Conservation (phyloP, 2,888 invertebrate genomes). For the Hydroisotoma schaefferi region DNA sequence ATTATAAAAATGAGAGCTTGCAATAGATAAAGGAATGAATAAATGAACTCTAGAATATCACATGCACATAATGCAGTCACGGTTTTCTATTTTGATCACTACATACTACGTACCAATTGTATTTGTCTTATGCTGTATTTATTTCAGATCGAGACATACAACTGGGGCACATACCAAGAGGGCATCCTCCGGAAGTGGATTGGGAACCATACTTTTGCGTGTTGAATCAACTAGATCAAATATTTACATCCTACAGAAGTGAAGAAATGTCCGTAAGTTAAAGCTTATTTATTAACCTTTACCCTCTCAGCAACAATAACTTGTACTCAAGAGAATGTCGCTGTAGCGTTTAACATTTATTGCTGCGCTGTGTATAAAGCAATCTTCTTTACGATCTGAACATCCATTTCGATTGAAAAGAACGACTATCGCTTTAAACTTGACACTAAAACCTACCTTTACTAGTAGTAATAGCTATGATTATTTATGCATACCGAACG, state of each 20-base stretch:
- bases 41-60: no score
- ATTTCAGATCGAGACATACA: conserved; percentile 50
- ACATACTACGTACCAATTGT: no score
- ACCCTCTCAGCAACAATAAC: neutral
- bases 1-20: no score
- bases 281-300: neutral
- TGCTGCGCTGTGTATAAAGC: no score
- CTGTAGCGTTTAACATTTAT: neutral
- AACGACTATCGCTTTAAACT: neutral
- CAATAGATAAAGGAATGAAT: no score
- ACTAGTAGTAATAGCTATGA: neutral
- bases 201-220: conserved; percentile 81
- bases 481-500: conserved; percentile 5
- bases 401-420: neutral
- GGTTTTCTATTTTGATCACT: no score
- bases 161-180: conserved; percentile 49
- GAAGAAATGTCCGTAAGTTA: conserved; percentile 73
- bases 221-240: conserved; percentile 69
- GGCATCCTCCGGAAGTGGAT: conserved; percentile 53
- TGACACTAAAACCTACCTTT: conserved; percentile 18
- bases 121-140: no score
- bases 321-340: neutral
- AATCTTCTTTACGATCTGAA: conserved; percentile 13
- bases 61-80: no score
- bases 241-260: conserved; percentile 70